A percentile compares a stretch with the other conserved stretches of the same genome.
Evolutionary conservation across 1,140 invertebrate genomes (phyloP).

Genomic region (Psix sp.): DNA sequence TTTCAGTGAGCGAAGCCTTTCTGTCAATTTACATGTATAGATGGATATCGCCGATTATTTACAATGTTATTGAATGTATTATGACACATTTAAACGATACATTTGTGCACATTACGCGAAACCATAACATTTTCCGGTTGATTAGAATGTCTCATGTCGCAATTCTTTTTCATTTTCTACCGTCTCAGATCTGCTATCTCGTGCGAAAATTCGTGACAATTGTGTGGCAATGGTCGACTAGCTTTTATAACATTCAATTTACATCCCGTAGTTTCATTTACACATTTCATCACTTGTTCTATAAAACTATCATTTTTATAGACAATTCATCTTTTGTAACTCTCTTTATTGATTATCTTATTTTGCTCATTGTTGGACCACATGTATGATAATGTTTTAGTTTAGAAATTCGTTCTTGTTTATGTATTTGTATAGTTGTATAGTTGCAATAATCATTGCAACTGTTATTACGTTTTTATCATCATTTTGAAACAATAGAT

Average conservation of each 20-base stretch:
- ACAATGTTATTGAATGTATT: constrained; percentile 55
- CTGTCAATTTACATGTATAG: constrained; percentile 46
- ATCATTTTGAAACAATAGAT: constrained; percentile 24
- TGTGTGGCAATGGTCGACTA: background rate
- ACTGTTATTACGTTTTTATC: too few species aligned
- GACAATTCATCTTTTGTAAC: too few species aligned
- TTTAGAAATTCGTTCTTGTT: too few species aligned
- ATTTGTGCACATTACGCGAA: constrained; percentile 50
- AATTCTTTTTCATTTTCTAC: constrained; percentile 15
- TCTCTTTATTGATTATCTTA: too few species aligned
- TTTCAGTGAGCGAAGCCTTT: constrained; percentile 42
- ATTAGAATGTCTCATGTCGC: constrained; percentile 30
- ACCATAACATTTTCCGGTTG: constrained; percentile 16
- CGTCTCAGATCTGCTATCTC: constrained; percentile 21
- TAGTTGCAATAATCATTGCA: too few species aligned
- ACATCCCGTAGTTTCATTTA: too few species aligned
- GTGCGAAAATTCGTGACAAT: constrained; percentile 32
- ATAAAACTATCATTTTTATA: too few species aligned
- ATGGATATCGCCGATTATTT: constrained; percentile 51
- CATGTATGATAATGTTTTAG: too few species aligned
- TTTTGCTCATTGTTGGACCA: too few species aligned
- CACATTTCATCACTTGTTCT: too few species aligned
- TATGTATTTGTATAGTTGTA: too few species aligned
- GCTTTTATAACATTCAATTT: too few species aligned
- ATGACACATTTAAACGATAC: constrained; percentile 56